Conservation (phyloP, 2,888 invertebrate species). For the Alcis repandata region DNA sequence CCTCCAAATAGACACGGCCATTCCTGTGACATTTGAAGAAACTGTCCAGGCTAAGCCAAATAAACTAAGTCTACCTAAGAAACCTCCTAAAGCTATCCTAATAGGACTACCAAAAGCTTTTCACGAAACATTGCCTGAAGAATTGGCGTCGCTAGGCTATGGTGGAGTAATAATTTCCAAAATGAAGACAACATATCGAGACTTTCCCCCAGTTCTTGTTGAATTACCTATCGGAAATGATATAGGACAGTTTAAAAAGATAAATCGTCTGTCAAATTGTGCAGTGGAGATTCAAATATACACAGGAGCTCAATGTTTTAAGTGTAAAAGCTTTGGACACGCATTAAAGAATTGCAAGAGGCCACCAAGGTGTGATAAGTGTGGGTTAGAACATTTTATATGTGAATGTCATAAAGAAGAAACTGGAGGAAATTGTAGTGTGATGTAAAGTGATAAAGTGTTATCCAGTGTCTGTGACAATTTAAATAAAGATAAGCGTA, state of each 20-base stretch:
- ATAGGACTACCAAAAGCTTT: constrained; percentile 5
- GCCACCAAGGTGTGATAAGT: constrained; percentile 6
- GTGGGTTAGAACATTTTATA: not conserved
- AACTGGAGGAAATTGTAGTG: not conserved
- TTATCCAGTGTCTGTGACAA: not conserved
- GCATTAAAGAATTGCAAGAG: constrained; percentile 3
- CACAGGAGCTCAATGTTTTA: constrained; percentile 5
- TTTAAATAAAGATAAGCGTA: too few relatives aligned
- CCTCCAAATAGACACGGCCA: not conserved
- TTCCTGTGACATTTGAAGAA: constrained; percentile 4
- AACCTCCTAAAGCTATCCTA: constrained; percentile 4
- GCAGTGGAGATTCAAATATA: constrained; percentile 18
- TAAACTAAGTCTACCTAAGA: not conserved
- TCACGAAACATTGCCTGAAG: not conserved
- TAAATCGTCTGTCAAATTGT: not conserved
- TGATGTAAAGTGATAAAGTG: not conserved
- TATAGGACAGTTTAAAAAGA: constrained; percentile 10
- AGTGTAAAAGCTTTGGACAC: constrained; percentile 13
- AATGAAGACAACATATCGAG: not conserved
- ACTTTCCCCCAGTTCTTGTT: constrained; percentile 6
- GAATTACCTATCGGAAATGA: constrained; percentile 2
- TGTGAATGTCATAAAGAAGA: constrained; percentile 10
- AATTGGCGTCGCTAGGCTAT: constrained; percentile 13
- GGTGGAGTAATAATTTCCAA: constrained; percentile 5
- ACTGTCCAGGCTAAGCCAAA: not conserved